These are phyloP conservation scores for Drosophila miranda DNA, from an alignment of 1,140 invertebrate species.

Conservation along the genomic window DNA sequence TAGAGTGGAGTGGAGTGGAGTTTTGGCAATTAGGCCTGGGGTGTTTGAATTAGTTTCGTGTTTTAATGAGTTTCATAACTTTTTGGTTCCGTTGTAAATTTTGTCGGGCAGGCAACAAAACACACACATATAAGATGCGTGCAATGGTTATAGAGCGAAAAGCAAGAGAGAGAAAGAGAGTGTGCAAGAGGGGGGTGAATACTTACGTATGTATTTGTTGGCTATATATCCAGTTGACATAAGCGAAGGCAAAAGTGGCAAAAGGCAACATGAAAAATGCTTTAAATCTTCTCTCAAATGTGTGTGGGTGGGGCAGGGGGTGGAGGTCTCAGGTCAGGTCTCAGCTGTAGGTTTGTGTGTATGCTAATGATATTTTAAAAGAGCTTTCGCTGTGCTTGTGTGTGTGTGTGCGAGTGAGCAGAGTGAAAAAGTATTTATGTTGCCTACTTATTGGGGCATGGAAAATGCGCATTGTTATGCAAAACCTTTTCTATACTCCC, in stretches of 20 bases:
- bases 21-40: slow-evolving; percentile 76
- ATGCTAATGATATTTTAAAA: slow-evolving; percentile 79
- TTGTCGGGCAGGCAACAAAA: slow-evolving; percentile 51
- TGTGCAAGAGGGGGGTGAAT: slow-evolving; percentile 19
- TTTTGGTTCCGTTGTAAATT: slow-evolving; percentile 80
- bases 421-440: slow-evolving; percentile 58
- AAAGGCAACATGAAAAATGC: slow-evolving; percentile 60
- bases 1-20: slow-evolving; percentile 24
- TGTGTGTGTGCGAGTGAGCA: slow-evolving; percentile 27
- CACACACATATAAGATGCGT: slow-evolving; percentile 49
- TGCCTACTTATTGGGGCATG: slow-evolving; percentile 51
- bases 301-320: slow-evolving; percentile 25
- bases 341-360: slow-evolving; percentile 66
- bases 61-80: slow-evolving; percentile 81
- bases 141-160: slow-evolving; percentile 20
- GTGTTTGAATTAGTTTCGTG: slow-evolving; percentile 80
- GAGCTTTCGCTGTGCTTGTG: slow-evolving; percentile 52
- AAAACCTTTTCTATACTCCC: slow-evolving; percentile 21
- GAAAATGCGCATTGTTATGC: slow-evolving; percentile 43
- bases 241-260: slow-evolving; percentile 60
- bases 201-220: slow-evolving; percentile 61
- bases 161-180: neutral
- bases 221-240: slow-evolving; percentile 69
- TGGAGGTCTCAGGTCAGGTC: slow-evolving; percentile 42
- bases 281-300: slow-evolving; percentile 53